Evolutionary conservation across 1,140 invertebrate genomes (phyloP).

Genomic region (Drosophila tristis): DNA sequence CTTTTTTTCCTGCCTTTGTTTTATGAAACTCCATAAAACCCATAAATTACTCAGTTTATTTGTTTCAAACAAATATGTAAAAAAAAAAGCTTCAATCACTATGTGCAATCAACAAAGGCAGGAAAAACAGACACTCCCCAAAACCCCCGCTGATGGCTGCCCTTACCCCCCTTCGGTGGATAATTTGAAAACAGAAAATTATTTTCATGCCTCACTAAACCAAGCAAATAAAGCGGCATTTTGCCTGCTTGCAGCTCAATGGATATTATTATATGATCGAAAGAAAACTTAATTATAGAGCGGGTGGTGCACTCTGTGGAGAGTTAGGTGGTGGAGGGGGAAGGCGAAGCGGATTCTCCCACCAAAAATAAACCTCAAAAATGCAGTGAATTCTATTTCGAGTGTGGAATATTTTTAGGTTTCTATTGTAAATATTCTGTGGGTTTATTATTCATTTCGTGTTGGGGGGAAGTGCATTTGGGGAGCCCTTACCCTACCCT

Average conservation of each 20-base stretch:
- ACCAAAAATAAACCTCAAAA: slow-evolving; percentile 38
- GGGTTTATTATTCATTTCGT: slow-evolving; percentile 40
- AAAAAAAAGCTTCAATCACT: slow-evolving; percentile 25
- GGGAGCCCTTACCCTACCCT: neutral
- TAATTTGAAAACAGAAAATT: slow-evolving; percentile 30
- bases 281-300: slow-evolving; percentile 68
- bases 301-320: too few relatives aligned
- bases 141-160: slow-evolving; percentile 4
- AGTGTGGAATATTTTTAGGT: slow-evolving; percentile 30
- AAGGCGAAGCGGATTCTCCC: slow-evolving; percentile 7
- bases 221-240: slow-evolving; percentile 45
- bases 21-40: slow-evolving; percentile 2
- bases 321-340: neutral
- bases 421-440: slow-evolving; percentile 23
- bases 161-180: neutral
- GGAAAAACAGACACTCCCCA: slow-evolving; percentile 31
- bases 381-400: slow-evolving; percentile 59
- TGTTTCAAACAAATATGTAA: neutral
- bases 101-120: slow-evolving; percentile 38
- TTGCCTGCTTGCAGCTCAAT: slow-evolving; percentile 49
- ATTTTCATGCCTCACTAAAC: slow-evolving; percentile 73
- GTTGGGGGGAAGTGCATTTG: slow-evolving; percentile 8
- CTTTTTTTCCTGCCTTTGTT: slow-evolving; percentile 1
- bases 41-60: slow-evolving; percentile 12
- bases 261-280: slow-evolving; percentile 61